A percentile compares a stretch with the other conserved stretches of the same genome.
Evolutionary conservation across 2,113 vertebrate species (phyloP).

Genomic region (Beaufortia kweichowensis): DNA sequence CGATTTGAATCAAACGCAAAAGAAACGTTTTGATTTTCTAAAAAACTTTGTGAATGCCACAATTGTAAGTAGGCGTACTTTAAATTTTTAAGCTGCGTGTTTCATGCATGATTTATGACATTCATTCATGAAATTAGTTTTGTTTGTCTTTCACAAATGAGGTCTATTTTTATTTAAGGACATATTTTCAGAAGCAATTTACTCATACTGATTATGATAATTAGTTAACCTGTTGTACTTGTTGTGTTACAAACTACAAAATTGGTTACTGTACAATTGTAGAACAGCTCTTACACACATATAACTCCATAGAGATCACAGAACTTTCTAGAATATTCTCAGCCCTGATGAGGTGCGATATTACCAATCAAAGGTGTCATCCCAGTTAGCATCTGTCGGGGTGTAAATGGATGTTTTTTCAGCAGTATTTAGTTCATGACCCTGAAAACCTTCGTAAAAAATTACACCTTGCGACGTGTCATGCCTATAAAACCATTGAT

Average conservation of each 20-base stretch:
- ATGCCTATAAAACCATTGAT: not conserved
- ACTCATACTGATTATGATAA: not conserved
- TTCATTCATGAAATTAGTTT: too few relatives aligned
- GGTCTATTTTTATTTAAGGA: too few relatives aligned
- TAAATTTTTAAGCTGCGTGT: too few relatives aligned
- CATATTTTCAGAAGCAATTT: too few relatives aligned
- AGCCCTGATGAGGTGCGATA: not conserved
- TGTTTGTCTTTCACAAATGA: not conserved
- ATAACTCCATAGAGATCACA: not conserved
- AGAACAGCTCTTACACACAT: constrained; percentile 3
- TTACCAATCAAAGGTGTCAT: not conserved
- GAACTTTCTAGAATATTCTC: not conserved
- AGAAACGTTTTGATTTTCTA: too few relatives aligned
- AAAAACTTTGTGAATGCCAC: too few relatives aligned
- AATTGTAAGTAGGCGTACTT: too few relatives aligned
- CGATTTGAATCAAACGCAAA: not conserved
- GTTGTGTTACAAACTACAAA: not conserved
- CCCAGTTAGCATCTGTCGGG: constrained; percentile 4
- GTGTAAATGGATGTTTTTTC: constrained; percentile 22
- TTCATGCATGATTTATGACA: too few relatives aligned
- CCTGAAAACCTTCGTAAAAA: not conserved
- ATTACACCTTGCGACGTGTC: not conserved
- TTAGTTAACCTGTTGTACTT: not conserved
- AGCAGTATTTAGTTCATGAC: constrained; percentile 29
- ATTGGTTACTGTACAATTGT: not conserved